Base-by-base conservation (phyloP, 2,888 invertebrate genomes). In the Caenorhabditis sp. region DNA sequence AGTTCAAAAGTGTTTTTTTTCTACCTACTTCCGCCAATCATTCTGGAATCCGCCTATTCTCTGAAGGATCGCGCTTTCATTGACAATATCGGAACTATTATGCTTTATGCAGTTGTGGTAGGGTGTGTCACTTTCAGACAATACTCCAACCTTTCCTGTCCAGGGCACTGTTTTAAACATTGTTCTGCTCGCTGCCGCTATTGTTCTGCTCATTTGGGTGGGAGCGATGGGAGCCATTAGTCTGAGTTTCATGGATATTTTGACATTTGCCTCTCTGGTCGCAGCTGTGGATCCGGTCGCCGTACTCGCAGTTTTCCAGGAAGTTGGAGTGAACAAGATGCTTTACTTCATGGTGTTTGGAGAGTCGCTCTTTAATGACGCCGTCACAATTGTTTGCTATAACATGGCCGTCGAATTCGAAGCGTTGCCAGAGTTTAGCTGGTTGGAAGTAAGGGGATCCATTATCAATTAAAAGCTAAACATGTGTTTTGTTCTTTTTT, bases 261-360 rank as follows among this genome's bases (percentile, higher is more conserved):
- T 92, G 22, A 89, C 91, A 30, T 92, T 92, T 82, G 89, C 90
- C 24, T 89, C 92, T 3, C 88, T 92, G 13, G 91, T 92, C 62
- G 91, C 92, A 1, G 92, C 92, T n/a, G 92, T 92, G 9, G 92
- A 92, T 85, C 92, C 92, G 1, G 92, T 92, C 4, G 92, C 92
- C 0, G 91, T 91, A 0, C 73, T 88, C 30, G 86, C 88, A 11
- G 86, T 88, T 43, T 88, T 88, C 73, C 85, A 87, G 79, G 87
- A 88, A 75, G 85, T 92, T 17, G 92, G 92, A 20, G 92, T 92
- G 43, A 92, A 92, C 85, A 91, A 91, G 80, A 90, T 90, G 83
- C 89, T 92, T 24, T 92, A 92, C 83, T 92, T 92, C 83, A 77
- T 92, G 72, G 91, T 92, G 9, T 92, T 92, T 86, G 92, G 92